A percentile compares a stretch with the other conserved stretches of the same genome.
These are phyloP conservation scores for Xanthostigma xanthostigma DNA, from an alignment of 2,888 invertebrate species.

Conservation along the genomic window DNA sequence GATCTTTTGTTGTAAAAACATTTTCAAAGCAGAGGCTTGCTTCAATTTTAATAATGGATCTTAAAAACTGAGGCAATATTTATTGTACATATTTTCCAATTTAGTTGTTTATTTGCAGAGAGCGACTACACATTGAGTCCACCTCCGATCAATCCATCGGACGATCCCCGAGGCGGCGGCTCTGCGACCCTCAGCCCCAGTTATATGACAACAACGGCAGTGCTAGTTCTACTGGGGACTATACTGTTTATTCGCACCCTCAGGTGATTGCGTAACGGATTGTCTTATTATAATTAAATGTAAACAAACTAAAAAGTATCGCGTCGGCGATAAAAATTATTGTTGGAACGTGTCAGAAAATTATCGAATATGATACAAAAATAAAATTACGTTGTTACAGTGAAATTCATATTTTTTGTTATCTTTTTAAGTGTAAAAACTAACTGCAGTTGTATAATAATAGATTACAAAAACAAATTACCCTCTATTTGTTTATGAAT, in stretches of 20 bases:
- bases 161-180: conserved; percentile 23
- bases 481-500: too few relatives aligned
- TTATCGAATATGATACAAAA: too few relatives aligned
- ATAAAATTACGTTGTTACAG: too few relatives aligned
- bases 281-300: conserved; percentile 6
- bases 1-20: too few relatives aligned
- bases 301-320: conserved; percentile 3
- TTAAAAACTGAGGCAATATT: too few relatives aligned
- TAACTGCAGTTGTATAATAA: too few relatives aligned
- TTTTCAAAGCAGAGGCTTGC: too few relatives aligned
- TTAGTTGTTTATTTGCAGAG: conserved; percentile 20
- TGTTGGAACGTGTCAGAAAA: too few relatives aligned
- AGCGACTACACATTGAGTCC: conserved; percentile 28
- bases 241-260: conserved; percentile 8
- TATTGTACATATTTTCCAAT: conserved; percentile 3
- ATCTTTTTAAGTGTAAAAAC: too few relatives aligned
- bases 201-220: neutral
- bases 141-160: conserved; percentile 27
- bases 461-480: too few relatives aligned
- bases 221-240: neutral
- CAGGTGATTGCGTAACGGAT: conserved; percentile 8
- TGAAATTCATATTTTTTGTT: too few relatives aligned
- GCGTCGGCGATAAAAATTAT: neutral
- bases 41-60: too few relatives aligned
- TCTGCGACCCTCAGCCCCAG: neutral